These are phyloP conservation scores for Hiodon tergisus DNA, from an alignment of 2,113 vertebrate genomes.

Conservation along the genomic window DNA sequence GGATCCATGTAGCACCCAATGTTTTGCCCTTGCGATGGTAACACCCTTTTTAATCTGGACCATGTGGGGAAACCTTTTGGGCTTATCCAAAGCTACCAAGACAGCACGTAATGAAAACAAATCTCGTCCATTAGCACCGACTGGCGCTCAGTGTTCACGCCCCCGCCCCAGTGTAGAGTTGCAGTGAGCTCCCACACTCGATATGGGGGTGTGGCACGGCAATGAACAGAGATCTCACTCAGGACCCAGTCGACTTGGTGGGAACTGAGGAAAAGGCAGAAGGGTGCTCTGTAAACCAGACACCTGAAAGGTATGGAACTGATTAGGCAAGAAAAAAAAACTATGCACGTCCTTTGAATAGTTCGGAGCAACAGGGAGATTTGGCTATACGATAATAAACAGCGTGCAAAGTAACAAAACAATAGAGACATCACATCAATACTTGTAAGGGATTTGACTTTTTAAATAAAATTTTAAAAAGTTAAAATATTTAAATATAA, in stretches of 20 bases:
- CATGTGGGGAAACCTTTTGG: not conserved
- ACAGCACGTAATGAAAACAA: not conserved
- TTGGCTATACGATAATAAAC: not conserved
- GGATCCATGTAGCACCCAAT: too few relatives aligned
- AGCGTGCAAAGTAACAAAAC: not conserved
- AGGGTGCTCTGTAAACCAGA: not conserved
- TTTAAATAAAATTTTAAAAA: too few relatives aligned
- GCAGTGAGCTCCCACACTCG: slow-evolving; percentile 30
- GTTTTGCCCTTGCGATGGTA: too few relatives aligned
- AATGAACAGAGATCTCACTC: slow-evolving; percentile 11
- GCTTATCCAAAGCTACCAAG: not conserved
- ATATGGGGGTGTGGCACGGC: slow-evolving; percentile 23
- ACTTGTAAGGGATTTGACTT: too few relatives aligned
- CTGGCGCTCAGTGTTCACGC: slow-evolving; percentile 32
- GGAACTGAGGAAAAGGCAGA: not conserved
- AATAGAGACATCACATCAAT: too few relatives aligned
- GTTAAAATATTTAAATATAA: too few relatives aligned
- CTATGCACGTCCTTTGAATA: not conserved
- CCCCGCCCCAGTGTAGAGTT: slow-evolving; percentile 27
- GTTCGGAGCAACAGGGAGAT: not conserved
- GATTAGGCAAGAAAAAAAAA: not conserved
- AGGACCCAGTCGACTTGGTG: not conserved
- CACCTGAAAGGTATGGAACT: slow-evolving; percentile 1
- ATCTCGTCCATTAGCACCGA: slow-evolving; percentile 1
- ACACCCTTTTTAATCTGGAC: too few relatives aligned